These are phyloP conservation scores for Ochotona princeps DNA, from an alignment of 2,113 vertebrate species.

Conservation along the genomic window DNA sequence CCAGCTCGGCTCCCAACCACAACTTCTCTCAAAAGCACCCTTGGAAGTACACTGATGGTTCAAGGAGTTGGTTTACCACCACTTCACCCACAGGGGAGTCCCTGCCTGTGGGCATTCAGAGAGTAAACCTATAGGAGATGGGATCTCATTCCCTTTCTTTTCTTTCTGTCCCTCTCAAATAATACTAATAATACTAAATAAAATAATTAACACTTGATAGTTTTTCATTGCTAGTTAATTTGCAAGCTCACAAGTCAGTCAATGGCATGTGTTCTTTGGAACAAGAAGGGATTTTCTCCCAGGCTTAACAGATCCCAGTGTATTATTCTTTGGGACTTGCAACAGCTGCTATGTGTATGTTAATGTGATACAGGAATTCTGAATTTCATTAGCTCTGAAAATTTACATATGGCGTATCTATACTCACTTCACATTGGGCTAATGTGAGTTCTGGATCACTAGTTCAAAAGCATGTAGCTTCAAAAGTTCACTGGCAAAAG, in stretches of 20 bases:
- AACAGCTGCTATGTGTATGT: background rate
- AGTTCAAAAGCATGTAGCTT: background rate
- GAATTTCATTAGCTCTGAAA: background rate
- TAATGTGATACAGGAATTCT: background rate
- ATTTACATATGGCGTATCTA: background rate
- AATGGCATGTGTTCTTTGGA: background rate
- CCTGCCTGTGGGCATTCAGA: too few species aligned
- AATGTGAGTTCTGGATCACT: background rate
- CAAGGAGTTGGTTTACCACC: too few species aligned
- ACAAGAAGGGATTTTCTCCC: background rate
- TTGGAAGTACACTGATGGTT: too few species aligned
- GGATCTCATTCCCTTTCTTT: too few species aligned
- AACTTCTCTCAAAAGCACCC: too few species aligned
- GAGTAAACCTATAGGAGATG: too few species aligned
- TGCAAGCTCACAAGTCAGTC: background rate
- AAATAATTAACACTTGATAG: too few species aligned
- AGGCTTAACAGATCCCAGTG: background rate
- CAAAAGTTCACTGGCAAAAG: background rate
- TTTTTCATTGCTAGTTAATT: background rate
- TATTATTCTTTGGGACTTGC: background rate
- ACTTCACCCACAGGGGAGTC: too few species aligned
- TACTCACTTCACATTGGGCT: background rate
- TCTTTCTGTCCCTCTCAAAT: too few species aligned
- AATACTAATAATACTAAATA: too few species aligned
- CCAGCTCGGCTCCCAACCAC: too few species aligned